Base-by-base conservation (phyloP, 2,113 vertebrate genomes). In the Corythornis madagascariensis region DNA sequence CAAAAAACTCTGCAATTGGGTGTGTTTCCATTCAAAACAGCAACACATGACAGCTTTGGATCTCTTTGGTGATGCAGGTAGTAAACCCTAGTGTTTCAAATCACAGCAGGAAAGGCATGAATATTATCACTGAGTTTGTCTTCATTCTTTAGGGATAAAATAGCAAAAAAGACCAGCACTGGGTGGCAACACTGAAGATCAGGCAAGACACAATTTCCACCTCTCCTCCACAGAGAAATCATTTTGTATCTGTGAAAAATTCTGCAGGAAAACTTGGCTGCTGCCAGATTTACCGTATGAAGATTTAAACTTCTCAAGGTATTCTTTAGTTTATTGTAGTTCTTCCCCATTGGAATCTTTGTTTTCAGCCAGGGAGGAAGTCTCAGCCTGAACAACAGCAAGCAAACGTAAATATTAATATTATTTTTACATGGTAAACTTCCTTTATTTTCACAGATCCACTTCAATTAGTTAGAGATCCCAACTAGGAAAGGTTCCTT, bases 351-450 rank as follows among this genome's bases (percentile, higher is more conserved):
- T 25, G 99, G 99, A 95, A 99, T 99, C 96, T 99, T 96, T 6
- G 99, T 99, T 97, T 99, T 99, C 91, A 99, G 97, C 99, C 99
- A 99, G 0, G 99, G 99, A 94, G 99, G 99, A 84, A 99, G 98
- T 48, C 97, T 97, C 72, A 99, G 97, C 95, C 99, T 99, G 89
- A 73, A 61, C 67, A 89, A 96, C 43, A 85, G 14, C 78, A 95
- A 94, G 72, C 21, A 80, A 75, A 88, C 26, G 70, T 13, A 52
- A 70, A 56, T 6, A 89, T 93, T 52, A 73, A 53, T 48, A n/a
- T 14, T 45, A 29, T 67, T 55, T 28, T 70, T 76, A 25, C 4
- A 25, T 4, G 5, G 8, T 12, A 59, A 83, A 5, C 19, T 53
- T 78, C 57, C 16, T 15, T 33, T 89, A 45, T 55, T 42, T 77